Base-by-base conservation (phyloP, 2,888 invertebrate species). In the Mesorhabditis sp. region DNA sequence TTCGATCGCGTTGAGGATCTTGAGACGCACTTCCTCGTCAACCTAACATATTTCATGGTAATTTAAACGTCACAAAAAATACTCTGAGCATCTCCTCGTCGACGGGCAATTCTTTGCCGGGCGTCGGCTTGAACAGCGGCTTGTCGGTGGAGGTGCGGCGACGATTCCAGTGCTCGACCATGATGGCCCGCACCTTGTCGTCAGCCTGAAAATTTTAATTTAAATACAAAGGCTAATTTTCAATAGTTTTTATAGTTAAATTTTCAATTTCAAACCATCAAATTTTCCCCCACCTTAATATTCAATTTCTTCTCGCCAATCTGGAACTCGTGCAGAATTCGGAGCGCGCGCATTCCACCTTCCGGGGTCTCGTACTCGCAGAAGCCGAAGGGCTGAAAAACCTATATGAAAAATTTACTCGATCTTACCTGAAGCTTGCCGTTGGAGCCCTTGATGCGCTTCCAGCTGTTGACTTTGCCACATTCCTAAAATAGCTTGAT, bases 311-410 rank as follows among this genome's bases (percentile, higher is more conserved):
- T 95, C 80, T 94, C 95, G 70, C 93, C 94, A 67, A 99, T 91
- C 87, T 92, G 91, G 87, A 94, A 91, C 82, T 94, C 94, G 88
- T 96, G 94, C 45, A 99, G 89, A 76, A 98, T 89, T 64, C 88
- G 83, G 76, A 98, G 94, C 77, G 96, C 95, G 76, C 97, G 90
- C 79, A 97, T 89, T 62, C 96, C 97, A 41, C 95, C 93, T 88
- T 95, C 95, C 28, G 97, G 95, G 71, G 93, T 92, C 78, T 93
- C 93, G 87, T 93, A 94, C 89, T 97, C 97, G 88, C 96, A 95
- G 89, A 97, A 98, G 7, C 97, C 97, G 88, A 97, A 97, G 2
- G 93, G 94, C 86, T 90, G 90, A 50, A 89, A 84, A 81, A 63
- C 2, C 10, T 13, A 28, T 15, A 63, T 15, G n/a, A 28, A n/a